Conservation (phyloP, 2,113 vertebrate genomes). For the Castor canadensis region DNA sequence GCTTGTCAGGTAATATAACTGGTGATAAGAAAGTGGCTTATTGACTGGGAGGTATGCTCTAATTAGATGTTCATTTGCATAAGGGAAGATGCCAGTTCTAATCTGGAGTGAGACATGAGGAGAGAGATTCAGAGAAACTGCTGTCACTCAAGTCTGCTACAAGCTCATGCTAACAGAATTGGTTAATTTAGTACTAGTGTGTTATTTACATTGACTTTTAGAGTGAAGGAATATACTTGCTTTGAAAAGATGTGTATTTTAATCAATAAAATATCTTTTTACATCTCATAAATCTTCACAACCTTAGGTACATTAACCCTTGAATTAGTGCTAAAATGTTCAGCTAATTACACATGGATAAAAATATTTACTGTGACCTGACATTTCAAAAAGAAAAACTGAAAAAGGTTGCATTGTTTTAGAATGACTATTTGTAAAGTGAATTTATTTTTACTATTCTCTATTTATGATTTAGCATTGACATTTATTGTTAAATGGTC, state of each 20-base stretch:
- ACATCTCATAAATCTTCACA: not conserved
- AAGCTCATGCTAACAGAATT: constrained; percentile 65
- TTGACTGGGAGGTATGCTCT: constrained; percentile 87
- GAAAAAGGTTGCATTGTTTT: not conserved
- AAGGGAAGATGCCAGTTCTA: constrained; percentile 83
- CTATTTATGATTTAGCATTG: not conserved
- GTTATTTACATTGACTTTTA: constrained; percentile 52
- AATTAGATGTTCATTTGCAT: constrained; percentile 89
- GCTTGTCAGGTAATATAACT: constrained; percentile 90
- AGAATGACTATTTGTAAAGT: not conserved
- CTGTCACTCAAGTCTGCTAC: constrained; percentile 79
- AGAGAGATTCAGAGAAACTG: constrained; percentile 67
- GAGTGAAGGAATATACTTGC: constrained; percentile 37
- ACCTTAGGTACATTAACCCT: not conserved
- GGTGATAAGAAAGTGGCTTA: constrained; percentile 85
- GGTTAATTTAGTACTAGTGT: constrained; percentile 40
- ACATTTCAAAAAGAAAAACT: not conserved
- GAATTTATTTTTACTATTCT: not conserved
- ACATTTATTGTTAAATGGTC: not conserved
- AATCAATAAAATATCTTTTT: not conserved
- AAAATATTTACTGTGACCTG: not conserved
- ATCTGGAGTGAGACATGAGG: constrained; percentile 74
- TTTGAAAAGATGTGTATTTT: constrained; percentile 34
- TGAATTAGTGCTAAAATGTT: not conserved
- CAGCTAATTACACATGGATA: not conserved